These are phyloP conservation scores for Dasypus novemcinctus DNA, from an alignment of 2,113 vertebrate genomes.

Conservation along the genomic window DNA sequence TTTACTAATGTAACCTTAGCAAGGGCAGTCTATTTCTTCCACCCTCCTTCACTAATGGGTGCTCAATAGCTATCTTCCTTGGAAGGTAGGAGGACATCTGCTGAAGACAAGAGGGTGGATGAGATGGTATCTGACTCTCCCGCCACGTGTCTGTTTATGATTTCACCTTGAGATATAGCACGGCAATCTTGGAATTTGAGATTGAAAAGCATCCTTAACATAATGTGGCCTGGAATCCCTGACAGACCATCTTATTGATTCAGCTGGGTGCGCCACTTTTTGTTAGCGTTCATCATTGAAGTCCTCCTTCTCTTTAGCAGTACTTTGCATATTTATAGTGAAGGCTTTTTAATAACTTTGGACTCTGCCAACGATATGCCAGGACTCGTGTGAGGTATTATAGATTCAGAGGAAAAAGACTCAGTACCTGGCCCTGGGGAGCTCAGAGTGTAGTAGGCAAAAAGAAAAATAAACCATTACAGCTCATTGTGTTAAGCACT, in stretches of 20 bases:
- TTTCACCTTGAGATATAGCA: background rate
- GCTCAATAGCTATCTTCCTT: background rate
- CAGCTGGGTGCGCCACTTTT: background rate
- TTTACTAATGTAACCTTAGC: background rate
- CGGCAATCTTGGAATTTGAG: background rate
- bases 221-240: rapidly evolving
- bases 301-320: background rate
- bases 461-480: background rate
- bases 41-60: rapidly evolving
- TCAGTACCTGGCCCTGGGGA: too few relatives aligned
- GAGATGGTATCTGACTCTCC: background rate
- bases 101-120: background rate
- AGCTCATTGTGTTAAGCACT: too few relatives aligned
- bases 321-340: background rate
- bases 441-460: too few relatives aligned
- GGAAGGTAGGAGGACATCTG: background rate
- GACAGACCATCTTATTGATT: background rate
- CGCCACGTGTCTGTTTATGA: background rate
- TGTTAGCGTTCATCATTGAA: background rate
- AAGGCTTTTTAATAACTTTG: background rate
- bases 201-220: background rate
- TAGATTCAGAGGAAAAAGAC: too few relatives aligned
- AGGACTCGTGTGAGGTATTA: too few relatives aligned
- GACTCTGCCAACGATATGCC: too few relatives aligned
- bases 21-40: background rate